Percentiles rank a stretch among this genome's conserved stretches.
Evolutionary conservation across 2,888 invertebrate genomes (phyloP).

Genomic region (Nomada fucata): DNA sequence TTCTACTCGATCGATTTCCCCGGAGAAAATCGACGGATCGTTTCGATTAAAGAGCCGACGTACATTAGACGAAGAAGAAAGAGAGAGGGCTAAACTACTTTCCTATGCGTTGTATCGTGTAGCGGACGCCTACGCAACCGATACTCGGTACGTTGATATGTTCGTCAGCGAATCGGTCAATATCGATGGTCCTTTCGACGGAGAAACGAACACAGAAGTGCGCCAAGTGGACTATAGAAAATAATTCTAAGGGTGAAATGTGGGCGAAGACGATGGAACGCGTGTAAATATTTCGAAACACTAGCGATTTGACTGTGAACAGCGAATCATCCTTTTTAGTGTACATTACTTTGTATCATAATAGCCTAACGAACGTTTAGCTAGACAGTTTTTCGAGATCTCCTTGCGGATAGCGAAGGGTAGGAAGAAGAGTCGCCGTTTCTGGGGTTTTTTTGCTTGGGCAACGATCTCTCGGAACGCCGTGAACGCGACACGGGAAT

Average conservation of each 20-base stretch:
- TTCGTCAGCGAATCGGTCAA: slow-evolving; percentile 33
- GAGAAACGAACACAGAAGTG: slow-evolving; percentile 13
- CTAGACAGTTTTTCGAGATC: slow-evolving; percentile 57
- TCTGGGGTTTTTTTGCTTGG: slow-evolving; percentile 18
- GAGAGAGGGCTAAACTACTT: background rate
- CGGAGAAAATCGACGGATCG: background rate
- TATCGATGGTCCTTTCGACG: slow-evolving; percentile 30
- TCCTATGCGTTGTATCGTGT: background rate
- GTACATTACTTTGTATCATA: slow-evolving; percentile 61
- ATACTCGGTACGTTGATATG: slow-evolving; percentile 34
- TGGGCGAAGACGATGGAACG: background rate
- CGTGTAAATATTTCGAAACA: slow-evolving; percentile 56
- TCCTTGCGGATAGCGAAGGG: slow-evolving; percentile 38
- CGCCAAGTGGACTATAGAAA: slow-evolving; percentile 20
- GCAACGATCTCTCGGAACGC: slow-evolving; percentile 20
- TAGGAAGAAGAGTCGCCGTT: slow-evolving; percentile 25
- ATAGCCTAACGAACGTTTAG: slow-evolving; percentile 56
- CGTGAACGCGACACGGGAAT: slow-evolving; percentile 27
- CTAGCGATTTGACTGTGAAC: slow-evolving; percentile 54
- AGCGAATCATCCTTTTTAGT: slow-evolving; percentile 59
- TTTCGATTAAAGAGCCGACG: background rate
- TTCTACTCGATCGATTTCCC: slow-evolving; percentile 13
- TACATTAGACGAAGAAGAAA: background rate
- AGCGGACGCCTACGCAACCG: slow-evolving; percentile 7
- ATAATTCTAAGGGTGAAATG: background rate